These are phyloP conservation scores for Leptoteleia sp. DNA, from an alignment of 1,140 invertebrate genomes.

Conservation along the genomic window DNA sequence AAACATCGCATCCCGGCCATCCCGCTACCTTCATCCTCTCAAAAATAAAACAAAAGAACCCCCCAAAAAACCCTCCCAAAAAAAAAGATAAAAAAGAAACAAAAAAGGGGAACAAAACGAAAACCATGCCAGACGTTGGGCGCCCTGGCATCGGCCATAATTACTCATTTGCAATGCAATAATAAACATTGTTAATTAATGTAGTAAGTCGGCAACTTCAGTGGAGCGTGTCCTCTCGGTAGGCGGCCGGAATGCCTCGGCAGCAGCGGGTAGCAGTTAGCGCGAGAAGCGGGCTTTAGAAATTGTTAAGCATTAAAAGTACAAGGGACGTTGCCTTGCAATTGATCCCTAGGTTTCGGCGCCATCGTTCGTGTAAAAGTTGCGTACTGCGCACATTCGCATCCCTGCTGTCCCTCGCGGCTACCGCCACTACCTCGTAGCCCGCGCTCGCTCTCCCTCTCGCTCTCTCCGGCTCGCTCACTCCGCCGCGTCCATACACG, in stretches of 20 bases:
- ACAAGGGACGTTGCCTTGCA: conserved; percentile 79
- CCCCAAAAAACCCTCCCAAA: too few species aligned
- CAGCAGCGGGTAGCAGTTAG: conserved; percentile 56
- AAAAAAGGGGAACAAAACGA: too few species aligned
- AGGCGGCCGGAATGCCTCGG: conserved; percentile 38
- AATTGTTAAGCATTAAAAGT: conserved; percentile 78
- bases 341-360: conserved; percentile 78
- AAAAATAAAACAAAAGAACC: too few species aligned
- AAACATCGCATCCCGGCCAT: too few species aligned
- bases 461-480: conserved; percentile 25
- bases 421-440: conserved; percentile 69
- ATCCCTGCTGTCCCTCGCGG: conserved; percentile 72
- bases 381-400: conserved; percentile 78
- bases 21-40: too few species aligned
- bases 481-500: conserved; percentile 50
- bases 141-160: conserved; percentile 20
- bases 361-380: conserved; percentile 79
- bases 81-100: too few species aligned
- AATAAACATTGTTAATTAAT: conserved; percentile 59
- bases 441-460: too few species aligned
- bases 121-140: conserved; percentile 10
- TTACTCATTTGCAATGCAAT: conserved; percentile 40
- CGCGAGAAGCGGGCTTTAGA: conserved; percentile 65
- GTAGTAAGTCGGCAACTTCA: conserved; percentile 41
- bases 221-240: conserved; percentile 42